phyloP scores from a whole-genome alignment of 2,113 vertebrate genomes.

The Leptocoma aspasia region DNA sequence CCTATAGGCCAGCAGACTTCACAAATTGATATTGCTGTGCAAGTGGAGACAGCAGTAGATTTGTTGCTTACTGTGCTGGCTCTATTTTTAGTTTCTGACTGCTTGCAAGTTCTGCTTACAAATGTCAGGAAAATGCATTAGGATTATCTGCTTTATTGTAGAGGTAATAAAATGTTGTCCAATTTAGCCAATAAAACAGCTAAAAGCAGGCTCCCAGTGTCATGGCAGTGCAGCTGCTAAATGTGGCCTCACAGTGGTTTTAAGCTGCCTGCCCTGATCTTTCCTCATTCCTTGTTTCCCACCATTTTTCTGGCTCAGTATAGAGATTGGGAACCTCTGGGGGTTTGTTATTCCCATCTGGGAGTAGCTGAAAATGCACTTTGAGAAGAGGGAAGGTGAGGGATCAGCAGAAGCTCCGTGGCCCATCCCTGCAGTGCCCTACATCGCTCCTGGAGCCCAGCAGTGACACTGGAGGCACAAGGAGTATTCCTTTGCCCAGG shows the following conservation, averaged over 20 bases:
- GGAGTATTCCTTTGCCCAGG: neutral
- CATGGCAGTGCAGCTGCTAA: neutral
- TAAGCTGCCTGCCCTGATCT: neutral
- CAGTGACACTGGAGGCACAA: neutral
- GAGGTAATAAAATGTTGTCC: constrained; percentile 39
- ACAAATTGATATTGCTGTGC: neutral
- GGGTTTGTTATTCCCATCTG: neutral
- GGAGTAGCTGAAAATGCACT: neutral
- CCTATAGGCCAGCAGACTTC: neutral
- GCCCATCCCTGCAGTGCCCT: neutral
- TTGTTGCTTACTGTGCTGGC: constrained; percentile 9
- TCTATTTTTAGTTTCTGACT: constrained; percentile 51
- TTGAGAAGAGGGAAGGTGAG: neutral
- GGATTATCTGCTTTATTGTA: constrained; percentile 14
- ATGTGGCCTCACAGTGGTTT: neutral
- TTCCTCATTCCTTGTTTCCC: neutral
- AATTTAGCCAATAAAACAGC: constrained; percentile 18
- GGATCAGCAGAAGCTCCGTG: neutral
- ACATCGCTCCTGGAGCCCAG: neutral
- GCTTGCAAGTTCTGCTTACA: constrained; percentile 26
- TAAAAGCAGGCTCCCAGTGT: neutral
- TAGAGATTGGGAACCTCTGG: neutral
- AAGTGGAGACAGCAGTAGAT: neutral
- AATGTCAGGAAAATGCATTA: constrained; percentile 38
- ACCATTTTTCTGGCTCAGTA: neutral